phyloP scores from a whole-genome alignment of 2,888 invertebrate genomes.

The Clepsis dumicolana region DNA sequence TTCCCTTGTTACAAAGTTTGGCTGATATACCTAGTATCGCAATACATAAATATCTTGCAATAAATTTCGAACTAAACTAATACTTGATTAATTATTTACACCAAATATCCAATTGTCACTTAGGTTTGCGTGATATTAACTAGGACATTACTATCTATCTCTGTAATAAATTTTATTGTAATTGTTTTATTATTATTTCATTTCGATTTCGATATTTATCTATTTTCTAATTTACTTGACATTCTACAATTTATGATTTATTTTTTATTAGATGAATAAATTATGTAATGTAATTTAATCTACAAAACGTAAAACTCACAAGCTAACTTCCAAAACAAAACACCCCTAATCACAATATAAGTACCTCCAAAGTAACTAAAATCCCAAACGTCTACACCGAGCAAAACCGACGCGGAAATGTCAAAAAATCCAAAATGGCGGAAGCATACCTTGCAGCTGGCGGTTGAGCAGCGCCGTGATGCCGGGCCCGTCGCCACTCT shows the following conservation, averaged over 20 bases:
- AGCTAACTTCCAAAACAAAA: background rate
- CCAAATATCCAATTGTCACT: background rate
- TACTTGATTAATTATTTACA: background rate
- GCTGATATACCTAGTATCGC: background rate
- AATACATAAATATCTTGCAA: background rate
- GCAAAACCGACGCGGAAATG: slow-evolving; percentile 31
- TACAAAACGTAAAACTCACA: background rate
- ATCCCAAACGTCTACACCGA: background rate
- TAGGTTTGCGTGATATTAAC: background rate
- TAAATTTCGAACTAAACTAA: background rate
- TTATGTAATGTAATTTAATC: no score
- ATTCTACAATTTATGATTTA: no score
- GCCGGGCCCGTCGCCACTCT: slow-evolving; percentile 90
- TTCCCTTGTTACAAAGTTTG: background rate
- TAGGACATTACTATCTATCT: no score
- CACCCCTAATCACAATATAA: background rate
- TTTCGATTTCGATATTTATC: no score
- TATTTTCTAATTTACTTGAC: no score
- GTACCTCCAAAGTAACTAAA: background rate
- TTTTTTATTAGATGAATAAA: no score
- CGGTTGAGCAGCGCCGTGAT: slow-evolving; percentile 92
- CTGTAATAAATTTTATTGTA: no score
- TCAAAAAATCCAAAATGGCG: slow-evolving; percentile 11
- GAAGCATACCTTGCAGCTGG: slow-evolving; percentile 89
- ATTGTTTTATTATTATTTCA: no score